A percentile compares a stretch with the other conserved stretches of the same genome.
phyloP scores from a whole-genome alignment of 2,888 invertebrate species.

The Monochamus alternatus region DNA sequence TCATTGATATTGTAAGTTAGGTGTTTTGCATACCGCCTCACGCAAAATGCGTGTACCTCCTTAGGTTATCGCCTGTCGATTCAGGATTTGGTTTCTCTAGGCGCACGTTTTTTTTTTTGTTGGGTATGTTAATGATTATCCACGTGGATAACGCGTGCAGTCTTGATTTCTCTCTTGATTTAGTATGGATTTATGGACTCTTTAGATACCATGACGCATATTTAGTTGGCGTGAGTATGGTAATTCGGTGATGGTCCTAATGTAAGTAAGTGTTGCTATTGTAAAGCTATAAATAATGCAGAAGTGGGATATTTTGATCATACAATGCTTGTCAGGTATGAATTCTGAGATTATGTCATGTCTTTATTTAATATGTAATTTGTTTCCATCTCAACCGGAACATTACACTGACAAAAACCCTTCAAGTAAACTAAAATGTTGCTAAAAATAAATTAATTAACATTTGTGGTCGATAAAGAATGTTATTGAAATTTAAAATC shows the following conservation, averaged over 20 bases:
- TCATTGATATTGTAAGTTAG: conserved; percentile 52
- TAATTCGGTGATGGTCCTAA: not conserved
- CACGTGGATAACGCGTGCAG: conserved; percentile 28
- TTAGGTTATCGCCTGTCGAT: conserved; percentile 44
- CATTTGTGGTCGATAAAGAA: too few relatives aligned
- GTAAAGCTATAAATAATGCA: not conserved
- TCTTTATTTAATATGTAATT: too few relatives aligned
- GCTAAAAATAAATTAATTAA: too few relatives aligned
- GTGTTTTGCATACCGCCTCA: conserved; percentile 47
- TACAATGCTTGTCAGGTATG: not conserved
- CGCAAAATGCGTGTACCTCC: conserved; percentile 45
- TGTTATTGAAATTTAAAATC: too few relatives aligned
- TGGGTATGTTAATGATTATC: conserved; percentile 26
- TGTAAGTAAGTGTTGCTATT: conserved; percentile 4
- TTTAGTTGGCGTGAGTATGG: conserved; percentile 1
- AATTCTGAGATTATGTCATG: too few relatives aligned
- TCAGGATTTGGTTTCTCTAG: conserved; percentile 20
- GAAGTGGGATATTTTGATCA: not conserved
- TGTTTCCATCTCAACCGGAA: too few relatives aligned
- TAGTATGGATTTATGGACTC: not conserved
- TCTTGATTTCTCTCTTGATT: not conserved
- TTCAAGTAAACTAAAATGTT: too few relatives aligned
- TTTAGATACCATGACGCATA: not conserved
- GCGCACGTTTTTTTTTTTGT: not conserved
- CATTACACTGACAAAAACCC: too few relatives aligned